Percentiles rank a stretch among this genome's conserved stretches.
Conservation (phyloP, 2,113 vertebrate species). For the Caranx ignobilis region DNA sequence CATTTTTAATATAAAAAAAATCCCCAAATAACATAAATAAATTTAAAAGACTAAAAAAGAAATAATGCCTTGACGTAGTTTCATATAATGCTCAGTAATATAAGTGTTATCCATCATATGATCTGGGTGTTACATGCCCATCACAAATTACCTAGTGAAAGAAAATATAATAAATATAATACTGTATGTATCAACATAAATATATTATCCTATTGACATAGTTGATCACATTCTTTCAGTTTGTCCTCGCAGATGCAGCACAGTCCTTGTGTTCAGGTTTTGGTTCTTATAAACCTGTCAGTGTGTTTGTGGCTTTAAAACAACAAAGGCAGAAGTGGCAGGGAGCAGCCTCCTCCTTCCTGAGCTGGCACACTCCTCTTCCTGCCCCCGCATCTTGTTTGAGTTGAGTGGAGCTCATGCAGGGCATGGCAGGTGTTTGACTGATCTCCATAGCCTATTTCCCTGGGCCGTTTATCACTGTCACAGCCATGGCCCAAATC, state of each 20-base stretch:
- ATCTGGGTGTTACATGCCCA: too few species aligned
- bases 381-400: slow-evolving; percentile 75
- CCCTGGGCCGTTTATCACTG: slow-evolving; percentile 78
- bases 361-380: slow-evolving; percentile 46
- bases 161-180: neutral
- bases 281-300: slow-evolving; percentile 12
- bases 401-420: slow-evolving; percentile 68
- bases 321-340: slow-evolving; percentile 29
- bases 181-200: too few species aligned
- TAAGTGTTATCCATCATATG: too few species aligned
- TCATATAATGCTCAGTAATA: too few species aligned
- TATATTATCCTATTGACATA: too few species aligned
- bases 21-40: too few species aligned
- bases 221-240: slow-evolving; percentile 2
- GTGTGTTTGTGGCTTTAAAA: neutral
- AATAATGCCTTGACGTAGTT: too few species aligned
- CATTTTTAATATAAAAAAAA: neutral
- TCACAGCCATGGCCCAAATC: slow-evolving; percentile 58
- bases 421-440: slow-evolving; percentile 79
- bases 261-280: neutral
- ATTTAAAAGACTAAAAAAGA: too few species aligned
- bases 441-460: slow-evolving; percentile 69
- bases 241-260: neutral
- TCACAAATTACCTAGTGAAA: too few species aligned
- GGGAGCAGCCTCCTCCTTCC: slow-evolving; percentile 14